Conservation (phyloP, 23 tunicate species). For the Diplosoma virens region DNA sequence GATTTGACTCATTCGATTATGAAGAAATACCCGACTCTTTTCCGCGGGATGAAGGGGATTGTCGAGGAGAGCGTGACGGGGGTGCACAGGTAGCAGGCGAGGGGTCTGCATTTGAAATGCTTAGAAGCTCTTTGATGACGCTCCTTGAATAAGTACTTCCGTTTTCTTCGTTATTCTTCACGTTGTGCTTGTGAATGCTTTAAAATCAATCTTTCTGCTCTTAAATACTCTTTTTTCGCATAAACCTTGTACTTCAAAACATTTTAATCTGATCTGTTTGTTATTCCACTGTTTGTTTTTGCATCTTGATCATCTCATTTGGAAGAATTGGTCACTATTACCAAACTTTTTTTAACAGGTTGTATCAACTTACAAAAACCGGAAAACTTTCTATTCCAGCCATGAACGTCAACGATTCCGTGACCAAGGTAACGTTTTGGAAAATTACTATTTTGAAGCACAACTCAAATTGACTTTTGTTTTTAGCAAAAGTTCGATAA, state of each 20-base stretch:
- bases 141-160: no score
- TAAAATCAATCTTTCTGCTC: no score
- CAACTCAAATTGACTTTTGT: not conserved
- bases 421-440: constrained; percentile 65
- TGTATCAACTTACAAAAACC: constrained; percentile 96
- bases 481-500: constrained; percentile 98
- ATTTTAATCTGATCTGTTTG: no score
- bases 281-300: no score
- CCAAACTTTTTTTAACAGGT: constrained; percentile 33
- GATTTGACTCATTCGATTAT: constrained; percentile 98
- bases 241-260: no score
- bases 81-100: constrained; percentile 96
- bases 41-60: constrained; percentile 95
- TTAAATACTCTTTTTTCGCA: no score
- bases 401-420: constrained; percentile 99
- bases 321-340: no score
- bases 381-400: constrained; percentile 97
- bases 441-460: not conserved
- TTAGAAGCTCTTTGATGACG: no score
- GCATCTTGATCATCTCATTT: no score
- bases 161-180: no score
- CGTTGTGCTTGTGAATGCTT: no score
- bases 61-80: constrained; percentile 99
- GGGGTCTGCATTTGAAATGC: no score
- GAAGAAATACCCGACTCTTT: constrained; percentile 84